Evolutionary conservation across 2,797 vertebrate species (phyloP), one percentile per base, ranked within the genome.

Genomic region (Podarcis siculus): DNA sequence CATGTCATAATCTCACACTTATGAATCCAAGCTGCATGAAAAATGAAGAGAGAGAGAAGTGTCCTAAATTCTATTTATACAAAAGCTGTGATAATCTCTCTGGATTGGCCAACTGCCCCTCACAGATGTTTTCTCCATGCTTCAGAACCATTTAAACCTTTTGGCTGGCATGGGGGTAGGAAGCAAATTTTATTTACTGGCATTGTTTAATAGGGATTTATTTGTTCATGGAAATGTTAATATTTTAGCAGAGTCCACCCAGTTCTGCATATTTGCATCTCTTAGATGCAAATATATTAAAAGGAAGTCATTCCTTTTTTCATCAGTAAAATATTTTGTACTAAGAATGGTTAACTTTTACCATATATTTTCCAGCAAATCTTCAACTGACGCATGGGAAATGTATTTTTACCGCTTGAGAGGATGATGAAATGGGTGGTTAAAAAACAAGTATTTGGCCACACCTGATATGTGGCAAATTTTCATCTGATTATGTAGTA

Each of bases 111-210:
- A 92, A 86, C 66, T 91, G 93, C 89, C 85, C 30, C 82, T 89
- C 88, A 67, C 93, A 93, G 88, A 82, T 93, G 89, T 79, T 66
- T 61, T 88, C 86, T 58, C 37, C 87, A 35, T 92, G 91, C 86
- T 95, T 93, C 87, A 55, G 39, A 95, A 89, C 67, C 79, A 30
- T 92, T 85, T 90, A 86, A 92, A 64, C 87, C 83, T 73, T 49
- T 37, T 19, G 32, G 78, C 23, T 35, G 45, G 5, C 25, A 61
- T 84, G 32, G 23, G 21, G 10, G 37, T 86, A 85, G 88, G 90
- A 91, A 35, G 49, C 23, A 89, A 86, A 86, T 19, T 32, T 39
- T 37, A 55, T 35, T 32, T 79, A 85, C 39, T 89, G 76, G 75
- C 37, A 89, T 78, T 83, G 81, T 77, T 37, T 86, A 67, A 13